Evolutionary conservation across 2,113 vertebrate species (phyloP), one percentile per base, ranked within the genome.

Genomic region (Mustela nigripes): DNA sequence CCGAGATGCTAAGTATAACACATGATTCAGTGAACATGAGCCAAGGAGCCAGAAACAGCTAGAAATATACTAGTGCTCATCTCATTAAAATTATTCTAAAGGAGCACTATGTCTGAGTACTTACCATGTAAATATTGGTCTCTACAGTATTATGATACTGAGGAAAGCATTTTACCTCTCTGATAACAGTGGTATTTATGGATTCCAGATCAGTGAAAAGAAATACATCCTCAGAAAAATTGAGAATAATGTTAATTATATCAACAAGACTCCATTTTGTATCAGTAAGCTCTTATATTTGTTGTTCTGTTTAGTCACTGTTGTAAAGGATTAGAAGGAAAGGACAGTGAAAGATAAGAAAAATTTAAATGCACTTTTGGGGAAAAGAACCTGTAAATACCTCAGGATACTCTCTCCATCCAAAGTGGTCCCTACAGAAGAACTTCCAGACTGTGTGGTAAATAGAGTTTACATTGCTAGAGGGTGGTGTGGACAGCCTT

Each of bases 371-470:
- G 10, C 28, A 89, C 19, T 80, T 94, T 42, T 74, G 16, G 21
- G 58, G 50, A 69, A 97, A 89, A 82, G n/a, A 94, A 81, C n/a
- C 24, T 82, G 18, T 95, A 78, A 65, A 11, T 99, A 99, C 99
- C 99, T 99, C 99, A 0, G 99, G 99, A 98, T 99, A 99, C 86
- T 99, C 99, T 97, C 99, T 99, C 99, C 99, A 99, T 98, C 99
- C 99, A 98, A 99, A 99, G 99, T 99, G 99, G 98, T 99, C 99
- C 99, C 99, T 99, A 99, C 99, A 99, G 99, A 99, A 99, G 99
- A 99, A 99, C 65, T 99, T 99, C 99, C 99, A 99, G 98, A 99
- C 98, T 0, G 99, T 99, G 98, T 99, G 99, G 98, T 99, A 99
- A 99, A 89, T 98, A 95, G 99, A 99, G 97, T 97, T 98, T 95